Conservation (phyloP, 2,797 vertebrate genomes). For the Petrocephalus sullivani region DNA sequence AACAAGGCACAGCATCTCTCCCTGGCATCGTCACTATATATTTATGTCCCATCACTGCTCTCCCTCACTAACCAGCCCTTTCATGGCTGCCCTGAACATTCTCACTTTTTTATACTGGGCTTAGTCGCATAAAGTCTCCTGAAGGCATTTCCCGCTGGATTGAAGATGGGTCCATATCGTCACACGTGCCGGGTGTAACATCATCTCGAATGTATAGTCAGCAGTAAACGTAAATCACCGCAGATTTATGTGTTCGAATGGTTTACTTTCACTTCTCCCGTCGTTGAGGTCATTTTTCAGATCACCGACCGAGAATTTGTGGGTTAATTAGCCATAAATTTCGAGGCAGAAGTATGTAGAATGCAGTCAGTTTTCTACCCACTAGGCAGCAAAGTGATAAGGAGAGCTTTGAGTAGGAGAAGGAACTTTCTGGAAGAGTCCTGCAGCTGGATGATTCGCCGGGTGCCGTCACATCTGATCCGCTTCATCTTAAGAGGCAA, state of each 20-base stretch:
- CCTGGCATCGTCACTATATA: background rate
- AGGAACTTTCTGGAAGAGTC: background rate
- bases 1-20: background rate
- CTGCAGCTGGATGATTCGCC: background rate
- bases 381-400: background rate
- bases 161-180: background rate
- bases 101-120: background rate
- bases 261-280: background rate
- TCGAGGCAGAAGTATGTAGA: background rate
- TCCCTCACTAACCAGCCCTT: background rate
- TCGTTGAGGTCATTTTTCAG: background rate
- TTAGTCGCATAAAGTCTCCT: background rate
- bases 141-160: background rate
- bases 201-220: background rate
- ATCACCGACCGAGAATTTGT: background rate
- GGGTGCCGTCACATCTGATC: background rate
- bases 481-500: background rate
- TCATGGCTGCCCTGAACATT: background rate
- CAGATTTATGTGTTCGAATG: background rate
- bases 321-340: background rate
- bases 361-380: background rate
- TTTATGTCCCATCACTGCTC: background rate
- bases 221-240: background rate
- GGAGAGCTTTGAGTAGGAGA: background rate
- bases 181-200: background rate